Percentiles rank a stretch among this genome's conserved stretches.
Evolutionary conservation across 1,140 invertebrate species (phyloP).

Genomic region (Drosophila lowei): DNA sequence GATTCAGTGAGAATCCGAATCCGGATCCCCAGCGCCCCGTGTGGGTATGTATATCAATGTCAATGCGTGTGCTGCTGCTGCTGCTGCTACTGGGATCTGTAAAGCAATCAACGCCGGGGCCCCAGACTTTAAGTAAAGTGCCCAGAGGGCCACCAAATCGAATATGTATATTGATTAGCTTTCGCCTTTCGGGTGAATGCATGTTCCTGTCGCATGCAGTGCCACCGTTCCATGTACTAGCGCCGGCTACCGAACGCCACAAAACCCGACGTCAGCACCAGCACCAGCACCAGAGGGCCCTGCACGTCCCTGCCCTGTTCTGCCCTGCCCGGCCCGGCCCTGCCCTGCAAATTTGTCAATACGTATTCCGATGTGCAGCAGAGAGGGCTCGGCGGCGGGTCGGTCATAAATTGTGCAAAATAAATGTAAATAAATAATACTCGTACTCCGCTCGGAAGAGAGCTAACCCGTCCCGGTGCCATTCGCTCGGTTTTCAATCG

Average conservation of each 20-base stretch:
- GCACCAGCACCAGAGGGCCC: constrained; percentile 19
- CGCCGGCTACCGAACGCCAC: constrained; percentile 68
- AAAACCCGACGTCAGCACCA: neutral
- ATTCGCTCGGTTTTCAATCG: constrained; percentile 34
- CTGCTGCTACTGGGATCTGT: constrained; percentile 1
- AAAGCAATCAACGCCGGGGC: constrained; percentile 52
- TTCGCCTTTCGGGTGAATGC: constrained; percentile 64
- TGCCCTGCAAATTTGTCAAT: constrained; percentile 70
- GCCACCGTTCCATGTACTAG: constrained; percentile 76
- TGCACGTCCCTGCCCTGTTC: constrained; percentile 17
- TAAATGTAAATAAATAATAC: constrained; percentile 80
- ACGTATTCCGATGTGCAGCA: constrained; percentile 20
- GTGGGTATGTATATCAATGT: constrained; percentile 13
- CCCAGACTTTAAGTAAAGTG: neutral
- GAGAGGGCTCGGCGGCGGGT: constrained; percentile 29
- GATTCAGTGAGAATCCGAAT: constrained; percentile 1
- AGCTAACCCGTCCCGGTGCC: neutral
- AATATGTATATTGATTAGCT: constrained; percentile 74
- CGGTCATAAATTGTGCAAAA: constrained; percentile 74
- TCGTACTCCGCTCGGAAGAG: constrained; percentile 8
- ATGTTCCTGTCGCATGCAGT: constrained; percentile 65
- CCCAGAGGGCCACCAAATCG: constrained; percentile 19
- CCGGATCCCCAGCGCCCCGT: neutral
- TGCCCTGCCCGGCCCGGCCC: no score
- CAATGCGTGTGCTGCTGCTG: constrained; percentile 3